Base-by-base conservation (phyloP, 2,797 vertebrate genomes). In the Huso huso region DNA sequence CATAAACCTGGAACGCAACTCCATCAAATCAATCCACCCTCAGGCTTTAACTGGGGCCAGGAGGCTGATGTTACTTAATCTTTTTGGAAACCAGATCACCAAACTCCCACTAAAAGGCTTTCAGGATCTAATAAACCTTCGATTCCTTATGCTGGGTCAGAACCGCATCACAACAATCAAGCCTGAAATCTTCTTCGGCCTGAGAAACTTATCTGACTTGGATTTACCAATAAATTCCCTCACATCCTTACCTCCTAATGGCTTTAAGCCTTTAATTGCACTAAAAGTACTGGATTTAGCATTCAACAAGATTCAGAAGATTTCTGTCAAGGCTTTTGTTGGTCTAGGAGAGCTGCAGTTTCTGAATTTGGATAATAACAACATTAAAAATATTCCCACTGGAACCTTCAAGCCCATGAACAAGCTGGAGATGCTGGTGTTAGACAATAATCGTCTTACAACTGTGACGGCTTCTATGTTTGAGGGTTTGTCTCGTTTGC, bases 361-460 rank as follows among this genome's bases (percentile, higher is more conserved):
- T 71, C 88, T 90, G 68, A 91, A 90, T 75, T 67, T 91, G 63
- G 86, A 90, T 75, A 89, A 86, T 62, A 92, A 90, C 79, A 84
- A 63, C 3, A 68, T 91, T 67, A 88, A 81, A 73, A 81, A 62
- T 2, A 7, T 90, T 61, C 79, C 82, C 37, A 64, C 67, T 65
- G 81, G 83, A 65, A 71, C 65, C 0, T 88, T 91, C 67, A 74
- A 63, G n/a, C 75, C 83, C 0, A 67, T 90, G 61, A 66, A 7
- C 12, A 78, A 83, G 48, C 81, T 90, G 72, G 85, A 90, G 78
- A 89, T 88, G 83, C 59, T 91, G 71, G 86, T 92, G 67, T 73
- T 91, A 5, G 89, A 91, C 73, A 88, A 88, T 70, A 91, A 91
- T 76, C 71, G 84, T 15, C 75, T 90, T 48, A 71, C 78, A 48